A percentile compares a stretch with the other conserved stretches of the same genome.
These are phyloP conservation scores for Cyrtonyx montezumae DNA, from an alignment of 2,113 vertebrate genomes.

Conservation along the genomic window DNA sequence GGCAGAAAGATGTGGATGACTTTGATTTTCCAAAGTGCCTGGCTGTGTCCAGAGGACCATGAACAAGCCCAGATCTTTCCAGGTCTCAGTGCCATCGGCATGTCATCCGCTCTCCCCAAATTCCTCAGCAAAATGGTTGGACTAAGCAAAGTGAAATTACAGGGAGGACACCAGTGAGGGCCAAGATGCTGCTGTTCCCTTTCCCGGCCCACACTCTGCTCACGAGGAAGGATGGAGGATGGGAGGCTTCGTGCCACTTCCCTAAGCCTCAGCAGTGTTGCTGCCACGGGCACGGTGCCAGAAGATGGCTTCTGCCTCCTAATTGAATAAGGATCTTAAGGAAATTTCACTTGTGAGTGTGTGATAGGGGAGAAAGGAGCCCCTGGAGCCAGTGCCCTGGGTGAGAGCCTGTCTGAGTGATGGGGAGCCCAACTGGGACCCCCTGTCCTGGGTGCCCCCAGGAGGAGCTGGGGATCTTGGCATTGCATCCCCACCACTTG, in stretches of 20 bases:
- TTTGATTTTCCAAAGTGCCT: neutral
- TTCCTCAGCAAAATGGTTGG: neutral
- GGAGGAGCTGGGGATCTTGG: neutral
- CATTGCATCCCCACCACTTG: neutral
- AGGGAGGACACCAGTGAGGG: neutral
- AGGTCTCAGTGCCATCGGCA: neutral
- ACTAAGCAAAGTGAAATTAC: neutral
- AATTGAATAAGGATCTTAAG: conserved; percentile 63
- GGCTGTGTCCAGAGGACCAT: neutral
- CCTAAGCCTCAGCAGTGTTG: neutral
- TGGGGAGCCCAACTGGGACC: neutral
- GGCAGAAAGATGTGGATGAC: conserved; percentile 21
- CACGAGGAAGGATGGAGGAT: neutral
- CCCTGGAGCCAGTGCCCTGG: neutral
- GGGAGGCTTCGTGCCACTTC: neutral
- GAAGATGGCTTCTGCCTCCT: conserved; percentile 55
- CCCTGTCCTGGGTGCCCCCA: neutral
- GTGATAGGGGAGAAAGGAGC: neutral
- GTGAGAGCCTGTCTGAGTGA: neutral
- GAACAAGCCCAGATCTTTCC: neutral
- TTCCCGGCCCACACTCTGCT: fast-evolving
- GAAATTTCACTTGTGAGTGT: conserved; percentile 16
- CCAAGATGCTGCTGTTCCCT: neutral
- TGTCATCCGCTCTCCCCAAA: neutral
- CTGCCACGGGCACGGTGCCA: conserved; percentile 28